Evolutionary conservation across 2,888 invertebrate species (phyloP).

Genomic region (Acrocyrtus sp.): DNA sequence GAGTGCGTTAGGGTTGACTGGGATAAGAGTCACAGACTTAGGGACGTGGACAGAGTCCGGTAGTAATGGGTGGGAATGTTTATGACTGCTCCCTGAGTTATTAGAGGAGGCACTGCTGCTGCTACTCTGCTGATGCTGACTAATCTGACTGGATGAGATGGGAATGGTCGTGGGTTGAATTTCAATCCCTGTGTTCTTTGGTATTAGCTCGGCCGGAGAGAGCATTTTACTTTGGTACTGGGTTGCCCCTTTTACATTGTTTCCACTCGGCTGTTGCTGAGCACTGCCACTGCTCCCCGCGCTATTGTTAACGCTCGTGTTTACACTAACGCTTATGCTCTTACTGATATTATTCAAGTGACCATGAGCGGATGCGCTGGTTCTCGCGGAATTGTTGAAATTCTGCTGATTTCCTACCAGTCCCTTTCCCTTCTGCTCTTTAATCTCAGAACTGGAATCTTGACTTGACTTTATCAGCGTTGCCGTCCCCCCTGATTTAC

Average conservation of each 20-base stretch:
- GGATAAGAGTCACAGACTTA: constrained; percentile 63
- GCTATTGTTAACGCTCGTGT: constrained; percentile 21
- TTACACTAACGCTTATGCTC: constrained; percentile 51
- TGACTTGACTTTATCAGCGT: constrained; percentile 1
- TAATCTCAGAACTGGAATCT: constrained; percentile 17
- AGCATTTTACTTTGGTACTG: constrained; percentile 43
- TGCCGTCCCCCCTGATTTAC: constrained; percentile 4
- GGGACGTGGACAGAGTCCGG: constrained; percentile 63
- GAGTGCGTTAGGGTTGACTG: constrained; percentile 60
- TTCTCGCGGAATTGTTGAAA: constrained; percentile 48
- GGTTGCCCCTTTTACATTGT: constrained; percentile 9
- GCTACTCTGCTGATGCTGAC: constrained; percentile 28
- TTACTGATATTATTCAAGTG: constrained; percentile 57
- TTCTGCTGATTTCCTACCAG: constrained; percentile 33
- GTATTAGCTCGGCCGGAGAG: constrained; percentile 49
- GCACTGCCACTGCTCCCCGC: neutral
- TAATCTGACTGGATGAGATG: constrained; percentile 48
- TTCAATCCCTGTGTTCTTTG: constrained; percentile 59
- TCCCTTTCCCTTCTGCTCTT: constrained; percentile 40
- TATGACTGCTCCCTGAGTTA: constrained; percentile 33
- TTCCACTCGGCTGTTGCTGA: constrained; percentile 5
- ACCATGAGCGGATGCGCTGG: constrained; percentile 52
- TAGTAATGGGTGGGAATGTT: constrained; percentile 58
- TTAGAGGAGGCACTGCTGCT: constrained; percentile 28
- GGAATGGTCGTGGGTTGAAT: constrained; percentile 57